Evolutionary conservation across 2,113 vertebrate genomes (phyloP).

Genomic region (Stegostoma tigrinum): DNA sequence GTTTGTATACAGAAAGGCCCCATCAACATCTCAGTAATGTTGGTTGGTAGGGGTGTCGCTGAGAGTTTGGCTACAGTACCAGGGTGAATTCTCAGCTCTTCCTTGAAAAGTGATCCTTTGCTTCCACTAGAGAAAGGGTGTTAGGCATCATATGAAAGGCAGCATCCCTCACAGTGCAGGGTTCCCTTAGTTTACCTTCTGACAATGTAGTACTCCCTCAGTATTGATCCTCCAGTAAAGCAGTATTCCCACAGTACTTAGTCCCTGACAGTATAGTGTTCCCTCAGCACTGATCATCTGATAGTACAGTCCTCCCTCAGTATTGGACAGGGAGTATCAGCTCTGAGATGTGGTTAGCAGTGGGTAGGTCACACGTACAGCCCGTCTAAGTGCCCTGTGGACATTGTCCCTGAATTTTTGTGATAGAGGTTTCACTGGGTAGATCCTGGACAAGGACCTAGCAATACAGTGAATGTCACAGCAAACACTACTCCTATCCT

Average conservation of each 20-base stretch:
- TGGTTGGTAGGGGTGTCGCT: background rate
- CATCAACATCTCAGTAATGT: background rate
- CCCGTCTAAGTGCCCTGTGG: background rate
- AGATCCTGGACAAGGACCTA: background rate
- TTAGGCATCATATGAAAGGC: background rate
- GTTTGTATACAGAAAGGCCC: background rate
- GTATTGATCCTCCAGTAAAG: background rate
- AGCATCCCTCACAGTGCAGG: background rate
- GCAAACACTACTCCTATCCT: no score
- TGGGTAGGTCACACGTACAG: no score
- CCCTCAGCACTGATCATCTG: background rate
- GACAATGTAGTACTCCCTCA: background rate
- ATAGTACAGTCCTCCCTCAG: background rate
- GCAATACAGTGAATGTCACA: no score
- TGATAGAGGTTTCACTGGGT: background rate
- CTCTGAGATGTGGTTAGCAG: background rate
- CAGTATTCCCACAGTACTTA: background rate
- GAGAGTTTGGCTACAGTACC: background rate
- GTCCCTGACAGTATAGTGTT: background rate
- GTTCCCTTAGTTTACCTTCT: background rate
- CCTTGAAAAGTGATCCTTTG: background rate
- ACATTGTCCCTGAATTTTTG: background rate
- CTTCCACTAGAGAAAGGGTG: background rate
- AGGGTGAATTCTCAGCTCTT: background rate
- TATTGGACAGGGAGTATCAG: background rate